A percentile compares a stretch with the other conserved stretches of the same genome.
phyloP scores from a whole-genome alignment of 1,140 invertebrate species.

The Bombus confusus region DNA sequence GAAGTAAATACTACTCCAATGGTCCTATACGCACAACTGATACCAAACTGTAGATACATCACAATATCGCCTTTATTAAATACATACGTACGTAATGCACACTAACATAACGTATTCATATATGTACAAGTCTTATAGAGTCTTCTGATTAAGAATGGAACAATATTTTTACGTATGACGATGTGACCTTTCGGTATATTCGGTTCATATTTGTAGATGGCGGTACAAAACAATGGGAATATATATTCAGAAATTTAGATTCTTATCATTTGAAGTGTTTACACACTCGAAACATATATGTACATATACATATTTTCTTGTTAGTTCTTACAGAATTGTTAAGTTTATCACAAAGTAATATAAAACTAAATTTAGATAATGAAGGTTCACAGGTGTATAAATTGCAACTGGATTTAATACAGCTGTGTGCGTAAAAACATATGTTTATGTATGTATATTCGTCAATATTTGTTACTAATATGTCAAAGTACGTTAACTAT shows the following conservation, averaged over 20 bases:
- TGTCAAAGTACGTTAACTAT: neutral
- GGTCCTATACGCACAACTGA: neutral
- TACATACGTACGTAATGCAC: neutral
- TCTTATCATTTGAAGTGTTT: neutral
- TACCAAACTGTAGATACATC: neutral
- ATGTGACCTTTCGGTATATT: slow-evolving; percentile 24
- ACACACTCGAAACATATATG: too few relatives aligned
- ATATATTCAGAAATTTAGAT: neutral
- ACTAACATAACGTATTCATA: neutral
- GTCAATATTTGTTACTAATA: neutral
- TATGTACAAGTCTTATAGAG: neutral
- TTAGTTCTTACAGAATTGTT: too few relatives aligned
- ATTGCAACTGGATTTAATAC: neutral
- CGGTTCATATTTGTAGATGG: slow-evolving; percentile 25
- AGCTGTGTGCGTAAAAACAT: neutral
- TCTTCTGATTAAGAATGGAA: slow-evolving; percentile 7
- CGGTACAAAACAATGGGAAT: neutral
- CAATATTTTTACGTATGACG: slow-evolving; percentile 17
- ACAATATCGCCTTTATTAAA: neutral
- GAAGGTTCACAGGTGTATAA: neutral
- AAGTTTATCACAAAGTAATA: too few relatives aligned
- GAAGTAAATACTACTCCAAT: neutral
- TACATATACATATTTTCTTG: too few relatives aligned
- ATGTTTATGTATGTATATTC: neutral
- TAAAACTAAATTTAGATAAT: too few relatives aligned